phyloP scores from a whole-genome alignment of 1,140 invertebrate genomes.

The Phthorimaea operculella region DNA sequence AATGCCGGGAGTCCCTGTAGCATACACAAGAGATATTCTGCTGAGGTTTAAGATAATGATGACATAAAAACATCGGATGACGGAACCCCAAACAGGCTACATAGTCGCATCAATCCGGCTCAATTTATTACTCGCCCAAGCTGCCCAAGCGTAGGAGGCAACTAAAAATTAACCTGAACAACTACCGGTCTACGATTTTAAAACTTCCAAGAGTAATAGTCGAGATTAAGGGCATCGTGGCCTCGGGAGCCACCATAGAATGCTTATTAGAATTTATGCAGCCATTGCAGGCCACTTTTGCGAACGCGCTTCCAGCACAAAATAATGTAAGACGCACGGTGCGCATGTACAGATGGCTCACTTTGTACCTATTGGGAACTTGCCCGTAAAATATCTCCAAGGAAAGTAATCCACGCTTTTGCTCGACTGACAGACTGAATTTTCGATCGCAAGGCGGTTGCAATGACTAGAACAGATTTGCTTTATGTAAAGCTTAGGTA shows the following conservation, averaged over 20 bases:
- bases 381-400: no score
- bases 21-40: no score
- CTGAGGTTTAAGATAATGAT: no score
- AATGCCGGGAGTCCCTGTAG: no score
- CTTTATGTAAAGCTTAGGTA: no score
- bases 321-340: no score
- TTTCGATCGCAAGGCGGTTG: no score
- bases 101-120: constrained; percentile 15
- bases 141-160: constrained; percentile 46
- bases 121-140: constrained; percentile 44
- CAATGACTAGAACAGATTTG: no score
- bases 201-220: constrained; percentile 54
- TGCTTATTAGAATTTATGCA: constrained; percentile 59
- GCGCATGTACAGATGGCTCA: not conserved
- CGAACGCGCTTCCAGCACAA: not conserved
- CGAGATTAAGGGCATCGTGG: constrained; percentile 55
- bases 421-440: no score
- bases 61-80: no score
- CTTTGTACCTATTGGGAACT: no score
- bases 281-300: constrained; percentile 27
- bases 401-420: no score
- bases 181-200: constrained; percentile 48
- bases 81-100: not conserved
- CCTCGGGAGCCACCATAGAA: constrained; percentile 40
- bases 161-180: constrained; percentile 56